Base-by-base conservation (phyloP, 2,797 vertebrate genomes). In the Phrynocephalus guinanensis region DNA sequence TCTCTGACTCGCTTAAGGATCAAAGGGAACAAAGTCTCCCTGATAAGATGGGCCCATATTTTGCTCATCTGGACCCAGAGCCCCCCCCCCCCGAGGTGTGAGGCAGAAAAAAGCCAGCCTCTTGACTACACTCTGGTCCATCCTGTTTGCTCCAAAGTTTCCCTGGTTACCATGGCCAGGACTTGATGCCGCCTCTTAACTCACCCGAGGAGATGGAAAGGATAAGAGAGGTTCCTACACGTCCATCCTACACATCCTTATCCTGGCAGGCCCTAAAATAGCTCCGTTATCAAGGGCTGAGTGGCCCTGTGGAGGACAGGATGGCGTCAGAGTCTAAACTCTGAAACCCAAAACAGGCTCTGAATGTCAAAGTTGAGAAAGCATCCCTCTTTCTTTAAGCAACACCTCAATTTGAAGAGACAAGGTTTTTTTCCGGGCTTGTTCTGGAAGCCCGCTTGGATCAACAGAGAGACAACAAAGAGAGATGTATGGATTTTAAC, bases 71-170 rank as follows among this genome's bases (percentile, higher is more conserved):
- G 82, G 10, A 16, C n/a, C 63, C 71, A 60, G 28, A 18, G 30
- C 48, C 1, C 9, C 20, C 6, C 16, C 38, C 38, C 63, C 6
- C 28, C 5, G 73, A 85, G 73, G 72, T 38, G 60, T 18, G 6
- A 22, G 71, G 26, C 18, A 70, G n/a, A 52, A 26, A 24, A 52
- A 30, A 85, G 6, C 73, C 75, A 22, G 60, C 24, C 30, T 4
- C 0, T 13, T n/a, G 16, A 7, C 50, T 70, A 22, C 28, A 52
- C 28, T 20, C 82, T 2, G 30, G 13, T 56, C 11, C 6, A 28
- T 13, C 18, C n/a, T 79, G 86, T 93, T 93, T 92, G 22, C 83
- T 89, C 75, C 82, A 91, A 71, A 79, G 88, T 79, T 91, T 73
- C 87, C 80, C 87, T 38, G 90, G 85, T 92, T 82, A 89, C 75